Base-by-base conservation (phyloP, 2,113 vertebrate genomes). In the Kryptolebias marmoratus region DNA sequence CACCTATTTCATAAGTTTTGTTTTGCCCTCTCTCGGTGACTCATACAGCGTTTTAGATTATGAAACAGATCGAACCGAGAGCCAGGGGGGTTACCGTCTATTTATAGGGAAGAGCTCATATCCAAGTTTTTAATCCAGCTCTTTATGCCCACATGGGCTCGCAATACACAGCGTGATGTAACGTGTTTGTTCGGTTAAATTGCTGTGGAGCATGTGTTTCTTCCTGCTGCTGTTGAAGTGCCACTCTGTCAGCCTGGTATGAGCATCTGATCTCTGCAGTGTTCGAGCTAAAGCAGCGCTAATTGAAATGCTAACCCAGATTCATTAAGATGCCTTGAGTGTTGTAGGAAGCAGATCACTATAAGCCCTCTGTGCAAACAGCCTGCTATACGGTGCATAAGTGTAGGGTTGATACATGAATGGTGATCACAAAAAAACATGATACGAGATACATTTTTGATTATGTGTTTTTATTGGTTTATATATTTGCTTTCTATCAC, bases 121-220 rank as follows among this genome's bases (percentile, higher is more conserved):
- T 82, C 73, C 83, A 81, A 88, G 75, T 89, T 88, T 85, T 77
- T 88, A 91, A 92, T 92, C 89, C 88, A 71, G 78, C 79, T 88
- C 73, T 87, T 85, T 77, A 74, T 77, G 75, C 70, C 60, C 57
- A 73, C 71, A 71, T 58, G 71, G 65, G 74, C 74, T 69, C 56
- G 73, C 77, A 6, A 49, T 30, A 64, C 71, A 62, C 50, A 39
- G 61, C 16, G 76, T 90, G 89, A 90, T 80, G 82, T 91, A 90
- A 91, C 79, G 80, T 78, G 76, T 83, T 77, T 50, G 68, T 61
- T 57, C 22, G 28, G 63, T 52, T 49, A 47, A 68, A 77, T 58
- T 42, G 50, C 59, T 64, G 59, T 32, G 16, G 68, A 80, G 57
- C 56, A 70, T 82, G 82, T 77, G 78, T 68, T 83, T 65, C 66